Base-by-base conservation (phyloP, 2,888 invertebrate genomes). In the Macaria liturata region DNA sequence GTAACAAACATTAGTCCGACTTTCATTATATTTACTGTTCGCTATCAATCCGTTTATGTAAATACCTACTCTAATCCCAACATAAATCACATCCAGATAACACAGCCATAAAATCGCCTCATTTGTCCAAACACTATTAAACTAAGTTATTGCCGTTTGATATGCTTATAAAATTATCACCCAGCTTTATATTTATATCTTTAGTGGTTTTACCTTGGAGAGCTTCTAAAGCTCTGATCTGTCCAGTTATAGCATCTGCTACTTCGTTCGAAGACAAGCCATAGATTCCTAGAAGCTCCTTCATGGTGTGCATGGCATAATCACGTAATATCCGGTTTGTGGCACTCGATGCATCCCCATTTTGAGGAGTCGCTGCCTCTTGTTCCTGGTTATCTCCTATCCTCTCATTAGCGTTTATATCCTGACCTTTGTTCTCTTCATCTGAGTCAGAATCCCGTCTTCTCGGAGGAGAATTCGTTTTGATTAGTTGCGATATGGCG, bases 221-320 rank as follows among this genome's bases (percentile, higher is more conserved):
- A 65, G 95, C 95, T 77, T 94, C 94, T 68, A 95, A 92, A 50
- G 95, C 95, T 66, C 92, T 80, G 55, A 95, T 93, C 80, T 95
- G 94, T 72, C 95, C 94, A 59, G 94, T 94, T 65, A 95, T 94
- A 73, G 93, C 94, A 76, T 95, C 95, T 45, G 94, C 94, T 52
- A 95, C 94, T 78, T 95, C 96, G 65, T 91, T 92, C 20, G 94
- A 94, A 54, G 95, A 95, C 68, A 96, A 88, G 31, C 96, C 96
- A 78, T 96, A 96, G 71, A 96, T 95, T 34, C 95, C 95, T 56
- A 96, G 86, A 50, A 96, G 84, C 77, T 96, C 96, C 69, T 95
- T 94, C 95, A 96, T 95, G 7, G 96, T 96, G 70, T 94, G 95
- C 90, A 96, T 95, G 3, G 96, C 96, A 79, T 95, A 96, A 75